Percentiles rank a stretch among this genome's conserved stretches.
phyloP scores from a whole-genome alignment of 1,140 invertebrate genomes.

The Lysiphlebus fabarum region DNA sequence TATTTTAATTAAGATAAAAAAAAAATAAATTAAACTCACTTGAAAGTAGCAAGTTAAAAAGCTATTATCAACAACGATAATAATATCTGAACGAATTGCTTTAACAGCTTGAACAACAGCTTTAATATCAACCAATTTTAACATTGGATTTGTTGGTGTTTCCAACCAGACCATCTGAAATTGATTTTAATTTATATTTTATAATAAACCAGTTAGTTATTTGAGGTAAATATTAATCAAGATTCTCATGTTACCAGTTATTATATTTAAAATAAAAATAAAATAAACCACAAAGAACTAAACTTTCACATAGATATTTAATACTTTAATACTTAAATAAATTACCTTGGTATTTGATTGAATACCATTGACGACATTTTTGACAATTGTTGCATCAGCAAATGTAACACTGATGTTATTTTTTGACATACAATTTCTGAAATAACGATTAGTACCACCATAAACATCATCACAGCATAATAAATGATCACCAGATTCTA shows the following conservation, averaged over 20 bases:
- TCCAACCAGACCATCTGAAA: slow-evolving; percentile 93
- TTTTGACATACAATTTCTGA: slow-evolving; percentile 61
- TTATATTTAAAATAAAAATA: too few relatives aligned
- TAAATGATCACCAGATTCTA: slow-evolving; percentile 86
- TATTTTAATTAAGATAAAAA: slow-evolving; percentile 6
- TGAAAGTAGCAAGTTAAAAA: slow-evolving; percentile 96
- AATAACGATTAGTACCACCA: slow-evolving; percentile 81
- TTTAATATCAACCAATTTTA: slow-evolving; percentile 89
- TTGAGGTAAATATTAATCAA: too few relatives aligned
- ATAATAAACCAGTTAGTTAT: too few relatives aligned
- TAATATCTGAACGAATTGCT: slow-evolving; percentile 61
- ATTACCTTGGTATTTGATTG: slow-evolving; percentile 81
- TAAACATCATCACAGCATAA: slow-evolving; percentile 92
- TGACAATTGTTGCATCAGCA: slow-evolving; percentile 74
- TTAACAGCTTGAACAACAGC: slow-evolving; percentile 67
- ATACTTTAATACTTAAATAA: background rate
- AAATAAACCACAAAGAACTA: too few relatives aligned
- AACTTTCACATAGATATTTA: background rate
- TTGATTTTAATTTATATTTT: slow-evolving; percentile 26
- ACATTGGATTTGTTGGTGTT: slow-evolving; percentile 94
- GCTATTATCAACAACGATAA: slow-evolving; percentile 95
- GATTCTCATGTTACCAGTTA: background rate
- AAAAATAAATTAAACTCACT: slow-evolving; percentile 46
- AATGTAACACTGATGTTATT: slow-evolving; percentile 74
- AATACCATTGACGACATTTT: slow-evolving; percentile 68